Evolutionary conservation across 2,113 vertebrate species (phyloP), one percentile per base, ranked within the genome.

Genomic region (Mirounga angustirostris): DNA sequence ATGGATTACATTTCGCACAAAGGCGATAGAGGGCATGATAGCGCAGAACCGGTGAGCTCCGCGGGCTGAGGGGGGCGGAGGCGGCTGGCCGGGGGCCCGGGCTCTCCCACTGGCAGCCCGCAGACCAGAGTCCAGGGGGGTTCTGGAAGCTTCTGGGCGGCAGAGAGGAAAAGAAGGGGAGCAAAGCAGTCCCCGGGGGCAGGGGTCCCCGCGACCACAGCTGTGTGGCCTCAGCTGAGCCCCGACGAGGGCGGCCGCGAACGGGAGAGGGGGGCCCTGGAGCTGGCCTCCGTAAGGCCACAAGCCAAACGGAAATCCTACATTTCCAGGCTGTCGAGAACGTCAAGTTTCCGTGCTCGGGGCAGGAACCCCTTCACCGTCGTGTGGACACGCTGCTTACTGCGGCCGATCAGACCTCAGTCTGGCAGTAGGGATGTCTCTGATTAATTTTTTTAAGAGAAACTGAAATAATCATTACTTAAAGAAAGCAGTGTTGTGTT

Each of bases 1-100:
- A 98, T 99, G 99, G 99, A 99, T 99, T 99, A 99, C 99, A 98
- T 99, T 99, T 98, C 98, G 96, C 98, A 98, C 98, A 98, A 94
- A 98, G 98, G 99, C 98, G 98, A 99, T 98, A 96, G 98, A 99
- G 98, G 98, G 98, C 99, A 98, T 76, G 98, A 99, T 98, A 98
- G 98, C 94, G 1, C 82, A 21, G 98, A 96, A 98, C 98, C 98
- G 89, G 98, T 86, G 56, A 97, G 98, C 98, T 91, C 98, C 82
- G 93, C 58, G 95, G 98, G 95, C n/a, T 0, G 5, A 36, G 54
- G 30, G 91, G 52, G n/a, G n/a, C 0, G 10, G 88, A 94, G 46
- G 15, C 36, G 11, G 54, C 43, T 63, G 94, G 97, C 61, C 40
- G 0, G 13, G 71, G 56, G 56, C 78, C 94, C 36, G 2, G 76